Evolutionary conservation across 35 echinoderm and acorn worm species (phyloP), one percentile per base, ranked within the genome.

Genomic region (Chiridota heheva): DNA sequence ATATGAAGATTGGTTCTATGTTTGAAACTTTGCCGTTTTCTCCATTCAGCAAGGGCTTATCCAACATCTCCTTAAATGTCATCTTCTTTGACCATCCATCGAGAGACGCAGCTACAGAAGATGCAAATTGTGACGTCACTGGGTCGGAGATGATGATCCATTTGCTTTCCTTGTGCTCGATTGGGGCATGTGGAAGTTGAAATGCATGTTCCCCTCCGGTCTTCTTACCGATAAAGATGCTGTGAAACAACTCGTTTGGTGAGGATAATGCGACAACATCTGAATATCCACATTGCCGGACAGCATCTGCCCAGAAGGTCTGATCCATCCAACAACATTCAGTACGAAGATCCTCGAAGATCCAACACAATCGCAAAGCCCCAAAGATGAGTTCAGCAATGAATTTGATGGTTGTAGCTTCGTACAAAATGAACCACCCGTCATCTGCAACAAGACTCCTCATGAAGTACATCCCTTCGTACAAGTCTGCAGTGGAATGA

Each of bases 301-400:
- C 53, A 0, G 69, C 66, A 4, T 87, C 60, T 63, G 69, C 33
- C 92, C 92, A 96, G 4, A 58, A 83, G 5, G 86, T 27, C 28
- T 71, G 58, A 33, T 73, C 46, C 77, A 87, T 32, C 92, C 92
- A 96, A 69, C 92, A 96, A 13, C 83, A 81, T 70, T 87, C 83
- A 46, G 76, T 81, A 56, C 92, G 77, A 49, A 83, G 73, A 45
- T 96, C 92, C 37, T 91, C 83, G 47, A 75, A 87, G 16, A 79
- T 64, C 88, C 84, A 83, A 61, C 92, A 96, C 22, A 96, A 81
- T 75, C 82, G 67, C 29, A 96, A 35, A 31, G 92, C 82, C 17
- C 87, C 92, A 59, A 96, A 96, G 4, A 89, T 70, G 46, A 96
- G 68, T 51, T 96, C 92, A 40, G 88, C 73, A 13, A 96, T 78